phyloP scores from a whole-genome alignment of 1,140 invertebrate species.

The Hyphantria cunea region DNA sequence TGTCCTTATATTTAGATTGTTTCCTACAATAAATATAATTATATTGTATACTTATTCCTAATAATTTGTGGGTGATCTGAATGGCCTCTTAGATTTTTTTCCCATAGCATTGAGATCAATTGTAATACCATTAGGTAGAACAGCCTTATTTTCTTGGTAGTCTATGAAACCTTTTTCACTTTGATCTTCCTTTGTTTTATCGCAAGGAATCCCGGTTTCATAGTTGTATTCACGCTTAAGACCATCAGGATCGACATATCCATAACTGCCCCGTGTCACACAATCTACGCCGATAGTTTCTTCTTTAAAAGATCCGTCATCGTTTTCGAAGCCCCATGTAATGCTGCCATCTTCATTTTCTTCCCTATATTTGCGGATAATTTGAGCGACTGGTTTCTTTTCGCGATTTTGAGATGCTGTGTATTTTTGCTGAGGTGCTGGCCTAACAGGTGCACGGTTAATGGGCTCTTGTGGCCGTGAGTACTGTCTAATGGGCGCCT shows the following conservation, averaged over 20 bases:
- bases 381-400: slow-evolving; percentile 88
- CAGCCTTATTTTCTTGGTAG: slow-evolving; percentile 87
- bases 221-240: slow-evolving; percentile 87
- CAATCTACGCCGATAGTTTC: slow-evolving; percentile 91
- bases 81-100: slow-evolving; percentile 86
- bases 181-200: slow-evolving; percentile 83
- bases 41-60: slow-evolving; percentile 52
- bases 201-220: slow-evolving; percentile 87
- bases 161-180: slow-evolving; percentile 86
- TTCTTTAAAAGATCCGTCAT: slow-evolving; percentile 90
- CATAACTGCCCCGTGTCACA: slow-evolving; percentile 90
- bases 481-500: slow-evolving; percentile 70
- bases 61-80: slow-evolving; percentile 66
- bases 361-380: slow-evolving; percentile 88
- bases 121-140: slow-evolving; percentile 86
- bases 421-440: slow-evolving; percentile 65
- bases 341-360: slow-evolving; percentile 92
- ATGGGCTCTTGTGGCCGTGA: slow-evolving; percentile 71
- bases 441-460: slow-evolving; percentile 70
- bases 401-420: slow-evolving; percentile 63
- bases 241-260: slow-evolving; percentile 92
- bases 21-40: slow-evolving; percentile 76
- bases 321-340: slow-evolving; percentile 93
- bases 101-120: slow-evolving; percentile 87
- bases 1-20: slow-evolving; percentile 62